Conservation (phyloP, 2,113 vertebrate species). For the Triplophysa siluroides region DNA sequence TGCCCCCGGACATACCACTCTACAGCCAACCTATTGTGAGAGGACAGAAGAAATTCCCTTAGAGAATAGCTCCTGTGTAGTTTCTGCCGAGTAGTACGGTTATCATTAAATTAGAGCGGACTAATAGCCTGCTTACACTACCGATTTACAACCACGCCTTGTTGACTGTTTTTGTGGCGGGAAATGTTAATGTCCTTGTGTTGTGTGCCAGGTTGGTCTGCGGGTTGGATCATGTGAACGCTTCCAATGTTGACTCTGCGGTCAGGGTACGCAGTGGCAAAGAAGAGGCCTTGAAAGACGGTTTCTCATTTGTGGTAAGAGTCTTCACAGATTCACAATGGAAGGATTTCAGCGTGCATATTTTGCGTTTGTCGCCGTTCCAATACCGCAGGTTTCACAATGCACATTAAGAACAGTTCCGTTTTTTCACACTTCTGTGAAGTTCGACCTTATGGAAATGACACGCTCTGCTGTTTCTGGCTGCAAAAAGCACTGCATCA, state of each 20-base stretch:
- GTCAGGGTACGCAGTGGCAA: conserved; percentile 82
- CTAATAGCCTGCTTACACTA: conserved; percentile 51
- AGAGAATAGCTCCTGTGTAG: conserved; percentile 61
- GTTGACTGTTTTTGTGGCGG: conserved; percentile 54
- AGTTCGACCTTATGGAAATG: not conserved
- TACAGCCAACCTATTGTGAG: conserved; percentile 57
- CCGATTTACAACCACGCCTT: conserved; percentile 33
- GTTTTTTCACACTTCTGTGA: not conserved
- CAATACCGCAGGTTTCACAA: not conserved
- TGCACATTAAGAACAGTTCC: not conserved
- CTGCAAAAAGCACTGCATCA: too few species aligned
- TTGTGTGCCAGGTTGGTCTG: conserved; percentile 55
- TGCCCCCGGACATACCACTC: conserved; percentile 46
- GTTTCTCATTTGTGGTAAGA: conserved; percentile 91
- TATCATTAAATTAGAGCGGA: conserved; percentile 67
- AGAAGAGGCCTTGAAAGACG: conserved; percentile 70
- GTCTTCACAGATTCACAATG: not conserved
- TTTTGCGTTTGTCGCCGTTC: not conserved
- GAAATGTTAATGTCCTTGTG: conserved; percentile 48
- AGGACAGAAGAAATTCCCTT: conserved; percentile 31
- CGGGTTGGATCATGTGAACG: conserved; percentile 70
- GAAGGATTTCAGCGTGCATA: not conserved
- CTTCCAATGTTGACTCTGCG: conserved; percentile 73
- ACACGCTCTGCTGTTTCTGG: too few species aligned
- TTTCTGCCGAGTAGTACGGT: conserved; percentile 50